Evolutionary conservation across 2,113 vertebrate genomes (phyloP).

Genomic region (Rhinoptilus africanus): DNA sequence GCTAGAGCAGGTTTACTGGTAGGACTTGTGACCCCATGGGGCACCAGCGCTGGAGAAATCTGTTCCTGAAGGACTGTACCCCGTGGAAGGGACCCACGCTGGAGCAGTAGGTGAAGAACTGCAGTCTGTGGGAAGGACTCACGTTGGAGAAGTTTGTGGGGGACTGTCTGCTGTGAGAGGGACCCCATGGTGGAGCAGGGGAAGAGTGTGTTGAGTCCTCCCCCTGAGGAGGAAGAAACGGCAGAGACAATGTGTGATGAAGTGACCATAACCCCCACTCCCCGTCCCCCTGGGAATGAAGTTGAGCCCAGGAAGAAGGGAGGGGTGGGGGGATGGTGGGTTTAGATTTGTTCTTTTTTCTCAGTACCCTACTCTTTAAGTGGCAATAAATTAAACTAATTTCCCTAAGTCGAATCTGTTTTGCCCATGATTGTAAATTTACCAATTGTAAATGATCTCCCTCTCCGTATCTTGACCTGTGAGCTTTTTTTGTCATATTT

Average conservation of each 20-base stretch:
- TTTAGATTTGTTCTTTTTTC: not conserved
- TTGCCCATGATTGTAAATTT: not conserved
- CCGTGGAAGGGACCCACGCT: fast-evolving
- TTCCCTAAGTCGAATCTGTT: not conserved
- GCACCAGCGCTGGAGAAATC: not conserved
- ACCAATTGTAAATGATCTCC: not conserved
- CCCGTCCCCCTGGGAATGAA: fast-evolving
- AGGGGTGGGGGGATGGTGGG: too few species aligned
- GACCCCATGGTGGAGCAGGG: not conserved
- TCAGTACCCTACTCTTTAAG: not conserved
- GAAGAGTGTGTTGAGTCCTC: not conserved
- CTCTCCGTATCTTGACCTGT: not conserved
- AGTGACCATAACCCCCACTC: not conserved
- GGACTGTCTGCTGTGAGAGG: fast-evolving
- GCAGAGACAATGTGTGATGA: not conserved
- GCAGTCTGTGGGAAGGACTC: fast-evolving
- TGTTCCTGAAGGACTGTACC: not conserved
- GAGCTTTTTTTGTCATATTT: not conserved
- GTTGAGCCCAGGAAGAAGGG: not conserved
- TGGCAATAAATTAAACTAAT: not conserved
- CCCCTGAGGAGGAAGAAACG: not conserved
- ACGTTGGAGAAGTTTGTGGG: fast-evolving
- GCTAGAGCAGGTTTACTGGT: not conserved
- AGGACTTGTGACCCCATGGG: not conserved
- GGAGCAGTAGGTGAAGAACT: not conserved